Percentiles rank a stretch among this genome's conserved stretches.
These are phyloP conservation scores for Euthynnus affinis DNA, from an alignment of 2,797 vertebrate species.

Conservation along the genomic window DNA sequence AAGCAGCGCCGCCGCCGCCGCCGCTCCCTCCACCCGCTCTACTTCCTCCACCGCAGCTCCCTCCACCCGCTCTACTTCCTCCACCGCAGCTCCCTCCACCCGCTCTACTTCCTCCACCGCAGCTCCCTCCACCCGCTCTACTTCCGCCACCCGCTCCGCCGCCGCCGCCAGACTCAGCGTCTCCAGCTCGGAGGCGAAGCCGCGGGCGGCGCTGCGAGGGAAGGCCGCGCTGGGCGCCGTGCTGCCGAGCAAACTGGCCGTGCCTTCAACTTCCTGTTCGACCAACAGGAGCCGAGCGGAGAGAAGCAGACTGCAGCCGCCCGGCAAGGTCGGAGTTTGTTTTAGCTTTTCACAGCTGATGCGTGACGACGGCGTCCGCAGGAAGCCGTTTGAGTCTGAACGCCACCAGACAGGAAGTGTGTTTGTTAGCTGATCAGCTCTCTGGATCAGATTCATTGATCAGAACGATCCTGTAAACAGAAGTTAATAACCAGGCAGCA, in stretches of 20 bases:
- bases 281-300: slow-evolving; percentile 55
- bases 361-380: too few relatives aligned
- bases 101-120: not conserved
- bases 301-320: slow-evolving; percentile 73
- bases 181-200: slow-evolving; percentile 78
- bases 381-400: too few relatives aligned
- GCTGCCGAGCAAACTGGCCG: slow-evolving; percentile 76
- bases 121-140: slow-evolving; percentile 58
- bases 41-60: not conserved
- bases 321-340: slow-evolving; percentile 47
- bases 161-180: slow-evolving; percentile 43
- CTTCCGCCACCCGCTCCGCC: not conserved
- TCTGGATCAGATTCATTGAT: too few relatives aligned
- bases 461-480: too few relatives aligned
- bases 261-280: slow-evolving; percentile 44
- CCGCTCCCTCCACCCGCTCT: slow-evolving; percentile 38
- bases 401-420: too few relatives aligned
- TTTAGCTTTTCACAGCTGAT: too few relatives aligned
- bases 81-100: slow-evolving; percentile 52
- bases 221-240: slow-evolving; percentile 64
- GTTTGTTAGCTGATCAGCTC: too few relatives aligned
- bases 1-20: slow-evolving; percentile 16
- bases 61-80: slow-evolving; percentile 10
- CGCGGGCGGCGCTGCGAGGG: slow-evolving; percentile 64
- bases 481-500: too few relatives aligned